phyloP scores from a whole-genome alignment of 2,888 invertebrate species.

The Pristionchus arcanus region DNA sequence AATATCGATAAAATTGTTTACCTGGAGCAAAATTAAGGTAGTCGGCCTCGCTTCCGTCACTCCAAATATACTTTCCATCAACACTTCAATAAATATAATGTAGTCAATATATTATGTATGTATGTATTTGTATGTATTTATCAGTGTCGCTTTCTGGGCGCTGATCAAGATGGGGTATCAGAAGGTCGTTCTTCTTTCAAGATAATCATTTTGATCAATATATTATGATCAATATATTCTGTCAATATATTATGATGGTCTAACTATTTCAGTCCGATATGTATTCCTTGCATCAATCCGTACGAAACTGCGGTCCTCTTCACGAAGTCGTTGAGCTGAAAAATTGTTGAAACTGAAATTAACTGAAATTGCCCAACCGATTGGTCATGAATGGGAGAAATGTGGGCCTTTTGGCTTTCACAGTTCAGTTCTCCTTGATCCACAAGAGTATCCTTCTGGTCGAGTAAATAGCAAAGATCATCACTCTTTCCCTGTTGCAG shows the following conservation, averaged over 20 bases:
- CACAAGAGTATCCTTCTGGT: not conserved
- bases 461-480: not conserved
- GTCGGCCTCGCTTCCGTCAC: not conserved
- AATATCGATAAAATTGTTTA: not conserved
- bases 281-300: not conserved
- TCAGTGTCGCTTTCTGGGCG: too few relatives aligned
- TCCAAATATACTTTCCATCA: not conserved
- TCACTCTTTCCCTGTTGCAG: not conserved
- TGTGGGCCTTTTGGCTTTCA: not conserved
- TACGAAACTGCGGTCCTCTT: not conserved
- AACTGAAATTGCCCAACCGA: not conserved
- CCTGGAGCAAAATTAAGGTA: conserved; percentile 4
- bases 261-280: not conserved
- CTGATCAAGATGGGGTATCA: too few relatives aligned
- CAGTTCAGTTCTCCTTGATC: not conserved
- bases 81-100: not conserved
- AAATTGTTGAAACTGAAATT: too few relatives aligned
- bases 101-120: too few relatives aligned
- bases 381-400: not conserved
- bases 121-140: too few relatives aligned
- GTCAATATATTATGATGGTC: not conserved
- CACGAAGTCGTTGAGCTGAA: conserved; percentile 8
- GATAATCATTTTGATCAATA: too few relatives aligned
- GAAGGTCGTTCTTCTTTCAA: too few relatives aligned
- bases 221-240: too few relatives aligned